Base-by-base conservation (phyloP, 2,797 vertebrate genomes). In the Naso thynnoides region DNA sequence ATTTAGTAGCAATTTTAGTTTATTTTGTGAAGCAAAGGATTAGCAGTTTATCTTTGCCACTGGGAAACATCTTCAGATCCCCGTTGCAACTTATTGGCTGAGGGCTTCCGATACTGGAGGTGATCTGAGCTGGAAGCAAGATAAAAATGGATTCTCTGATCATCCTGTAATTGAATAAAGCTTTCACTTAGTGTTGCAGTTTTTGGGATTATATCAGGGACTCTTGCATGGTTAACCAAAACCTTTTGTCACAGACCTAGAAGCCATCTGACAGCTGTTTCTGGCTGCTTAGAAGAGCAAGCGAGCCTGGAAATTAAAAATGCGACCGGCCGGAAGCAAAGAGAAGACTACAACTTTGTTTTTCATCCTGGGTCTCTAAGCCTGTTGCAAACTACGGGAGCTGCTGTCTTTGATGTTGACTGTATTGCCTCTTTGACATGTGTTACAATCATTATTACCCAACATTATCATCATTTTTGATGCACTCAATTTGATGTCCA, bases 1-100 rank as follows among this genome's bases (percentile, higher is more conserved):
- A 88, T 83, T 18, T 19, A 86, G 81, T 60, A 81, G 81, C 70
- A 86, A 77, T 86, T 79, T 84, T 57, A 60, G 52, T 62, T 81
- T 70, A 62, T 78, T 88, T 76, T 82, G 61, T 78, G 55, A 76
- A 73, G 21, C 70, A 81, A 84, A 79, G 76, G 78, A 86, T 88
- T 79, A 82, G 70, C 59, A 60, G 70, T 49, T 88, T 86, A 81
- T 87, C 74, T 79, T 70, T 4, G 74, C 86, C 73, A 63, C 53
- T 85, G 84, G 82, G 73, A 86, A 72, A 66, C 78, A 70, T 84
- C 67, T 73, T 73, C 72, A 67, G 59, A 82, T 82, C 70, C 71
- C 64, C 41, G 23, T 48, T 78, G 82, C 72, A 74, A 66, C 19
- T 52, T 73, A 64, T 50, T 79, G 86, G 66, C 73, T 71, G 73